A percentile compares a stretch with the other conserved stretches of the same genome.
These are phyloP conservation scores for Microtus ochrogaster DNA, from an alignment of 2,113 vertebrate genomes.

Conservation along the genomic window DNA sequence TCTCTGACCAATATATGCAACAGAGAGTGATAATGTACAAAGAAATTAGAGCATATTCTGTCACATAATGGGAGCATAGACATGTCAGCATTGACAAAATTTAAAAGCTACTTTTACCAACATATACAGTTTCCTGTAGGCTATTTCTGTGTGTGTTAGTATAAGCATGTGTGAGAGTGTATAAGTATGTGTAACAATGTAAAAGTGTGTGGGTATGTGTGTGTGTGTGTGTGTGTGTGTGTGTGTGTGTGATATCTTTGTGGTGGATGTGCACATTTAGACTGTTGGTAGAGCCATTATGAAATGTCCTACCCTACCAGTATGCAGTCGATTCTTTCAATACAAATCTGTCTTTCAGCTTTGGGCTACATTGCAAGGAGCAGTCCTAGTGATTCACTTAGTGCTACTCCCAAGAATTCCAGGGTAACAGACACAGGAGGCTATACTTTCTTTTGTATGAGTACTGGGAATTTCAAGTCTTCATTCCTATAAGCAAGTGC, in stretches of 20 bases:
- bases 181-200: neutral
- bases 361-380: neutral
- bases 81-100: neutral
- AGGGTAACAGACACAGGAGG: too few relatives aligned
- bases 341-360: neutral
- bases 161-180: neutral
- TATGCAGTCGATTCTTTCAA: neutral
- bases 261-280: neutral
- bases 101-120: neutral
- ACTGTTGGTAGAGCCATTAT: neutral
- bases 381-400: fast-evolving
- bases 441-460: too few relatives aligned
- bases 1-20: neutral
- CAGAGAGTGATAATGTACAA: neutral
- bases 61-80: neutral
- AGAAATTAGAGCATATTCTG: neutral
- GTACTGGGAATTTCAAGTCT: neutral
- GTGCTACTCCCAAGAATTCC: too few relatives aligned
- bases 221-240: neutral
- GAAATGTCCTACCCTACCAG: too few relatives aligned
- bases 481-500: neutral
- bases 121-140: neutral
- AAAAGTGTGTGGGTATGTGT: neutral
- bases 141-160: neutral
- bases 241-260: neutral